These are phyloP conservation scores for Agapornis roseicollis DNA, from an alignment of 2,113 vertebrate genomes.

Conservation along the genomic window DNA sequence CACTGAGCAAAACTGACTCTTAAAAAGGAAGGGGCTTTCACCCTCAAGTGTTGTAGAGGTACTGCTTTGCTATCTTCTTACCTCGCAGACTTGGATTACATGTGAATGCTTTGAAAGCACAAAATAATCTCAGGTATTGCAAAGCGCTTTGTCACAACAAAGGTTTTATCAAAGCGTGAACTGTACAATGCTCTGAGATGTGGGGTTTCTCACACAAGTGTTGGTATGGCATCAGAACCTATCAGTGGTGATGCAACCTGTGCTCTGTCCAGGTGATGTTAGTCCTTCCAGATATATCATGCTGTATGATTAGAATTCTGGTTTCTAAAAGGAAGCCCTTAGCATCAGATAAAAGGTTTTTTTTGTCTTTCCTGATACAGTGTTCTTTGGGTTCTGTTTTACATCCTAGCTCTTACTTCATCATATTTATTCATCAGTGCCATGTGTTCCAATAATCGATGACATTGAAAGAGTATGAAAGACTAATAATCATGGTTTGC, in stretches of 20 bases:
- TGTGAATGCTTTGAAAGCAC: not conserved
- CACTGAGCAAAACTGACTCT: not conserved
- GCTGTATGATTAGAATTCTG: not conserved
- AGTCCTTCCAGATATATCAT: not conserved
- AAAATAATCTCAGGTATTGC: not conserved
- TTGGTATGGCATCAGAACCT: not conserved
- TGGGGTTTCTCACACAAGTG: not conserved
- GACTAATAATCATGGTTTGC: not conserved
- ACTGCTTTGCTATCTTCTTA: not conserved
- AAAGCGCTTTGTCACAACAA: not conserved
- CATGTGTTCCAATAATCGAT: not conserved
- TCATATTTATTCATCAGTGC: not conserved
- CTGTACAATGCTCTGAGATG: fast-evolving
- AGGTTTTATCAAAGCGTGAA: not conserved
- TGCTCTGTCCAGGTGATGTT: not conserved
- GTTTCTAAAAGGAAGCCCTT: not conserved
- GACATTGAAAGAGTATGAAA: not conserved
- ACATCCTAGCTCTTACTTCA: not conserved
- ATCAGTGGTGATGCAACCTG: not conserved
- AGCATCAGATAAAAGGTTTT: not conserved
- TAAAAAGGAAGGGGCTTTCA: not conserved
- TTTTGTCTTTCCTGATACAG: not conserved
- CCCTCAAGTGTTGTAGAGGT: not conserved
- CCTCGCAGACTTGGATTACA: not conserved
- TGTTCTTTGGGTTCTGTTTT: not conserved